Evolutionary conservation across 2,113 vertebrate genomes (phyloP).

Genomic region (Cervus canadensis): DNA sequence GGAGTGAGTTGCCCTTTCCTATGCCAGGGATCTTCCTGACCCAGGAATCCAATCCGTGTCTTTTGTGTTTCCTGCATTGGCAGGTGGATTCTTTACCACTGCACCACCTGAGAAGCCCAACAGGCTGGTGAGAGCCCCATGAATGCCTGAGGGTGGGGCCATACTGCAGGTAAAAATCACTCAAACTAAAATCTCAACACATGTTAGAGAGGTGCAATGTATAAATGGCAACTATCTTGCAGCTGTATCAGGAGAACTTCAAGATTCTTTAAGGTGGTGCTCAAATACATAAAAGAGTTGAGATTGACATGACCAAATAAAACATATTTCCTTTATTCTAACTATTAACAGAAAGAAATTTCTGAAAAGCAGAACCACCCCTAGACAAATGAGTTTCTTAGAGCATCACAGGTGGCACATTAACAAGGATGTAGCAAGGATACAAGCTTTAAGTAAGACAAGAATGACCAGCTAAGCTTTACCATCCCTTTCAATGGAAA

Average conservation of each 20-base stretch:
- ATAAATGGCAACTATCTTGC: background rate
- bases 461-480: background rate
- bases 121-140: background rate
- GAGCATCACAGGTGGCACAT: background rate
- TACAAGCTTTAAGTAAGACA: background rate
- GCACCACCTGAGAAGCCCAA: background rate
- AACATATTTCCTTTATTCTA: background rate
- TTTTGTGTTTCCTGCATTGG: background rate
- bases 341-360: background rate
- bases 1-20: background rate
- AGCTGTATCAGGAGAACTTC: background rate
- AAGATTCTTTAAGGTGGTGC: background rate
- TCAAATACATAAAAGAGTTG: background rate
- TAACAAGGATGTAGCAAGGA: background rate
- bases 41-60: background rate
- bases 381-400: background rate
- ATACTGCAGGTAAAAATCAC: background rate
- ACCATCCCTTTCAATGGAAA: background rate
- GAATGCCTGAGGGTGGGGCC: background rate
- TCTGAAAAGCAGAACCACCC: background rate
- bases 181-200: background rate
- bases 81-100: background rate
- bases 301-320: background rate
- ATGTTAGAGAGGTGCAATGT: background rate
- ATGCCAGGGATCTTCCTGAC: background rate